A percentile compares a stretch with the other conserved stretches of the same genome.
Evolutionary conservation across 2,113 vertebrate species (phyloP).

Genomic region (Choloepus hoffmanni): DNA sequence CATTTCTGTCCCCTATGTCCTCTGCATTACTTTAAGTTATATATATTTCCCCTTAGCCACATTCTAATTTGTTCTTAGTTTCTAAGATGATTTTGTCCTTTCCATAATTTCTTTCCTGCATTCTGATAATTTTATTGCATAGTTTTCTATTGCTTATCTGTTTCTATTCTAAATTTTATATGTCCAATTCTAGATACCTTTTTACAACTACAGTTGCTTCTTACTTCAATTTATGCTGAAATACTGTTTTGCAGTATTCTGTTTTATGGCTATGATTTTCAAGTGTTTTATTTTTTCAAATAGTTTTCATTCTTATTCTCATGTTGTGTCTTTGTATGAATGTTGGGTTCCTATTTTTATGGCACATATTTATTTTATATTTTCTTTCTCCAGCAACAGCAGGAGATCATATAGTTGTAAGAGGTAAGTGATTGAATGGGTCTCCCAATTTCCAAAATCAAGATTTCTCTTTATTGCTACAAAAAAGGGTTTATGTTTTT

Average conservation of each 20-base stretch:
- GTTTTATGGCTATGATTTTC: neutral
- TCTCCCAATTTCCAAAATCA: neutral
- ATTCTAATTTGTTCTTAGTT: neutral
- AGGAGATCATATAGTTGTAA: neutral
- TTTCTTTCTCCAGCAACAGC: neutral
- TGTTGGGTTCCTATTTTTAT: neutral
- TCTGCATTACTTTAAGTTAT: neutral
- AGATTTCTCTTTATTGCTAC: neutral
- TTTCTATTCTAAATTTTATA: neutral
- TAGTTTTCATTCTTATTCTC: neutral
- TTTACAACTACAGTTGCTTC: neutral
- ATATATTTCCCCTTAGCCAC: neutral
- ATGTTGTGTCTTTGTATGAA: neutral
- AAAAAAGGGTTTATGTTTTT: neutral
- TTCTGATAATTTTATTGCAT: neutral
- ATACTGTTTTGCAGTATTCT: neutral
- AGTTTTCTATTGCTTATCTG: neutral
- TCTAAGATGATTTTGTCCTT: neutral
- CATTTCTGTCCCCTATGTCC: neutral
- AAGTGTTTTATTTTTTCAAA: neutral
- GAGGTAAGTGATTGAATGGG: neutral
- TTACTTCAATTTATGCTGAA: neutral
- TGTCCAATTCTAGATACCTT: neutral
- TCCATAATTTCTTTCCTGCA: neutral
- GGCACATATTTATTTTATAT: neutral